Evolutionary conservation across 2,797 vertebrate genomes (phyloP).

Genomic region (Sebastes paucispinis): DNA sequence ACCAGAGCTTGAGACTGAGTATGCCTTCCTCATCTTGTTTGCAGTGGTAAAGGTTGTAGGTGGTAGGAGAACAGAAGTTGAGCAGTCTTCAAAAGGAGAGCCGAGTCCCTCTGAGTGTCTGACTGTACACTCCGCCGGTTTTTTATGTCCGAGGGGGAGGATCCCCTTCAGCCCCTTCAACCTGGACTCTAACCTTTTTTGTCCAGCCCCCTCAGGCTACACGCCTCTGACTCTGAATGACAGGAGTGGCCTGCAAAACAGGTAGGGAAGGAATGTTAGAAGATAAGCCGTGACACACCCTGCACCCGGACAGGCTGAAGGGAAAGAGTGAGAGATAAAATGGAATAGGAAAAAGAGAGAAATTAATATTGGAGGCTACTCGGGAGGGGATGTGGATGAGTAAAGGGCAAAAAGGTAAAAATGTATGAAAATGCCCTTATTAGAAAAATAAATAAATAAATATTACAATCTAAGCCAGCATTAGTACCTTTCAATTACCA

Average conservation of each 20-base stretch:
- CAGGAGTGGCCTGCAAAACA: conserved; percentile 78
- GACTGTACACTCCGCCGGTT: conserved; percentile 28
- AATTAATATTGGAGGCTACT: not conserved
- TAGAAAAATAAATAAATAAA: not conserved
- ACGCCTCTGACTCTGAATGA: conserved; percentile 45
- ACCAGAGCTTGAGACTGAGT: not conserved
- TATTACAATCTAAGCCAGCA: not conserved
- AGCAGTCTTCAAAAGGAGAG: conserved; percentile 80
- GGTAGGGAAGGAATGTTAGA: conserved; percentile 73
- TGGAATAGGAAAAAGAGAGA: not conserved
- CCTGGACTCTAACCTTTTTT: conserved; percentile 66
- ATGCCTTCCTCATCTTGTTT: conserved; percentile 30
- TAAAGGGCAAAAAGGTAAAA: not conserved
- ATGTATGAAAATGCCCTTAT: not conserved
- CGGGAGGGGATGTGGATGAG: not conserved
- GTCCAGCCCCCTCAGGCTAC: conserved; percentile 25
- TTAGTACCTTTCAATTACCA: not conserved
- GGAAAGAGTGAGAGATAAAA: not conserved
- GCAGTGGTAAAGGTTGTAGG: not conserved
- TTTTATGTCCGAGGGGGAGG: conserved; percentile 75
- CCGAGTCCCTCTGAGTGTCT: conserved; percentile 81
- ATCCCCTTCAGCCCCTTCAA: conserved; percentile 27
- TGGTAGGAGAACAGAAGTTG: conserved; percentile 48
- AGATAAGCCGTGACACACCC: conserved; percentile 79
- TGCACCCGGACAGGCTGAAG: conserved; percentile 32